Conservation (phyloP, 2,797 vertebrate species). For the Hyperoplus lanceolatus region DNA sequence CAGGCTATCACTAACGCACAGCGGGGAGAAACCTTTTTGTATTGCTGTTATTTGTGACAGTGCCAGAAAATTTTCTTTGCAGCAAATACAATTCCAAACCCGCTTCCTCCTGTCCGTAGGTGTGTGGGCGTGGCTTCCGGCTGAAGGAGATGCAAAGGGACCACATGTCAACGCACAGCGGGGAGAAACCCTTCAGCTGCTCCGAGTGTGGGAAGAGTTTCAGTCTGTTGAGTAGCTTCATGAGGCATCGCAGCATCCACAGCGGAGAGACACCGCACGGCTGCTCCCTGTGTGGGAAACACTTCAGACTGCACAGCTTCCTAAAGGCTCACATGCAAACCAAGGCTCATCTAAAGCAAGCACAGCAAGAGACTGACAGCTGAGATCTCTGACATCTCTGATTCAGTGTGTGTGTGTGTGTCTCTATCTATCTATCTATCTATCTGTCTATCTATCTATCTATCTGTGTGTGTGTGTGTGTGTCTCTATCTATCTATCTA, state of each 20-base stretch:
- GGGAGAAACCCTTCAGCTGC: conserved; percentile 57
- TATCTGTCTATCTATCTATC: too few relatives aligned
- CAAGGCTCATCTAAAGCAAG: conserved; percentile 60
- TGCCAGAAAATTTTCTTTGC: too few relatives aligned
- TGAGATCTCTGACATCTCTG: conserved; percentile 14
- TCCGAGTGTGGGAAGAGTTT: conserved; percentile 59
- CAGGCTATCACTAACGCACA: too few relatives aligned
- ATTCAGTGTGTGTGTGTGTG: conserved; percentile 3
- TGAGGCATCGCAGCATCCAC: conserved; percentile 68
- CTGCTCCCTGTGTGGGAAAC: conserved; percentile 58
- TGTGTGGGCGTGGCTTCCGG: conserved; percentile 61
- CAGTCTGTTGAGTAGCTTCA: conserved; percentile 55
- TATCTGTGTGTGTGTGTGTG: too few relatives aligned
- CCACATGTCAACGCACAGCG: conserved; percentile 62
- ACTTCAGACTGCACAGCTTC: conserved; percentile 62
- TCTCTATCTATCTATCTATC: too few relatives aligned
- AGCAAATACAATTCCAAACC: too few relatives aligned
- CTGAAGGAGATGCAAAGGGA: conserved; percentile 54
- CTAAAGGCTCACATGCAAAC: conserved; percentile 69
- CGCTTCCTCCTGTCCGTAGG: too few relatives aligned
- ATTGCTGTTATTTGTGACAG: too few relatives aligned
- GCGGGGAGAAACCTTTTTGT: too few relatives aligned
- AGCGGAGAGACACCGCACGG: conserved; percentile 43
- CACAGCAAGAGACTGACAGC: not conserved
- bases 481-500: too few relatives aligned